Percentiles rank a stretch among this genome's conserved stretches.
These are phyloP conservation scores for Clostera curtula DNA, from an alignment of 2,888 invertebrate species.

Conservation along the genomic window DNA sequence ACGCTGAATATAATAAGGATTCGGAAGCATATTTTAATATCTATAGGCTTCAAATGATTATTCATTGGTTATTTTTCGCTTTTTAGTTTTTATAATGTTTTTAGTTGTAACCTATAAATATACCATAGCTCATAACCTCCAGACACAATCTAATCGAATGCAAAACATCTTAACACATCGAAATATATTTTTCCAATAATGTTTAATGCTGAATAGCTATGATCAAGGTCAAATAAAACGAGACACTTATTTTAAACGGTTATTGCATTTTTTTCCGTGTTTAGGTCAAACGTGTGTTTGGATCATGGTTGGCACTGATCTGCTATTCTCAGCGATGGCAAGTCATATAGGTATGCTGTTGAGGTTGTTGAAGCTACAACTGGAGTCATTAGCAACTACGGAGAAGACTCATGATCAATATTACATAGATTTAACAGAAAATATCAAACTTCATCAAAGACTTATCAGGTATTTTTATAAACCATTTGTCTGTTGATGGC, in stretches of 20 bases:
- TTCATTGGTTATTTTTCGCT: no score
- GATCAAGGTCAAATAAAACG: background rate
- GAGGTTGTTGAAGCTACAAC: conserved; percentile 43
- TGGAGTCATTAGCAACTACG: conserved; percentile 34
- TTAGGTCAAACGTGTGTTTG: conserved; percentile 59
- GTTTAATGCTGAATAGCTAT: no score
- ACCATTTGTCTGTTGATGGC: background rate
- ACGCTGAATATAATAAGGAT: no score
- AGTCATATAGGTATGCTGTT: conserved; percentile 58
- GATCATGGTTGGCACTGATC: conserved; percentile 59
- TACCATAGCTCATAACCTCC: no score
- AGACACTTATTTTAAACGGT: background rate
- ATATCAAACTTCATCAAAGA: conserved; percentile 57
- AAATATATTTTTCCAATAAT: no score
- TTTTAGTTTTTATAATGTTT: no score
- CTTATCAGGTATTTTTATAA: conserved; percentile 42
- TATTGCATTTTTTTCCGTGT: conserved; percentile 8
- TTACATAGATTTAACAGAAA: conserved; percentile 43
- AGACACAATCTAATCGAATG: no score
- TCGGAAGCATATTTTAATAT: no score
- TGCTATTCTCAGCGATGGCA: conserved; percentile 59
- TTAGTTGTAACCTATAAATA: no score
- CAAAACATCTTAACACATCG: no score
- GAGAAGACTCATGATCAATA: conserved; percentile 36
- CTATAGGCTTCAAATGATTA: no score